Base-by-base conservation (phyloP, 53 echinoderm and acorn worm species). In the Temnopleurus reevesii region DNA sequence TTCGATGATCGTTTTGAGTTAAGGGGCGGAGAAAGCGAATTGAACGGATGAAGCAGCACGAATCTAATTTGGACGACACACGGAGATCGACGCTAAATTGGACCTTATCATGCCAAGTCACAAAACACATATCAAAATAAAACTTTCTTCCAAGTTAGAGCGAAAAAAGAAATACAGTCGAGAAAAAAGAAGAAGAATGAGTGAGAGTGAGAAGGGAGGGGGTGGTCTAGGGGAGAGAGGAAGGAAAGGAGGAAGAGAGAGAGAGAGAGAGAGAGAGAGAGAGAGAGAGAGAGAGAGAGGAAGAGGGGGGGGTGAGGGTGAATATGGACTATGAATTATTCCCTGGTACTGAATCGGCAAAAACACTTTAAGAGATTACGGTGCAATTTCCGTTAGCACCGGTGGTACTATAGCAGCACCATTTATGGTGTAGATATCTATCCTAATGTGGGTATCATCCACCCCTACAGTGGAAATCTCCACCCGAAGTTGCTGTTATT, bases 61-160 rank as follows among this genome's bases (percentile, higher is more conserved):
- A 85, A 85, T 85, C 61, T 60, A 85, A 85, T 85, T 85, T 85
- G 46, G 59, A 45, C 61, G 60, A 61, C 46, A 45, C 30, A 45
- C 61, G 25, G 60, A 61, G 61, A 61, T 45, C 46, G 60, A 6
- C 5, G 46, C 44, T 45, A 85, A 85, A 85, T 85, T 59, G 61
- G 61, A 59, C 86, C 7, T 85, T 61, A 85, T 30, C 86, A 85
- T 85, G 86, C 61, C 45, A 63, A 60, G 86, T 85, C 86, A 85
- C 86, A 85, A 55, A 83, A 53, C 57, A 36, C 55, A 55, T 30
- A 77, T 21, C 9, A 77, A 5, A 45, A n/a, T n/a, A n/a, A n/a
- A n/a, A n/a, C n/a, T n/a, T n/a, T n/a, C n/a, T n/a, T n/a, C n/a
- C n/a, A n/a, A n/a, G n/a, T n/a, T n/a, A n/a, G n/a, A n/a, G n/a